Evolutionary conservation across 2,888 invertebrate genomes (phyloP), one percentile per base, ranked within the genome.

Genomic region (Pyralis farinalis): DNA sequence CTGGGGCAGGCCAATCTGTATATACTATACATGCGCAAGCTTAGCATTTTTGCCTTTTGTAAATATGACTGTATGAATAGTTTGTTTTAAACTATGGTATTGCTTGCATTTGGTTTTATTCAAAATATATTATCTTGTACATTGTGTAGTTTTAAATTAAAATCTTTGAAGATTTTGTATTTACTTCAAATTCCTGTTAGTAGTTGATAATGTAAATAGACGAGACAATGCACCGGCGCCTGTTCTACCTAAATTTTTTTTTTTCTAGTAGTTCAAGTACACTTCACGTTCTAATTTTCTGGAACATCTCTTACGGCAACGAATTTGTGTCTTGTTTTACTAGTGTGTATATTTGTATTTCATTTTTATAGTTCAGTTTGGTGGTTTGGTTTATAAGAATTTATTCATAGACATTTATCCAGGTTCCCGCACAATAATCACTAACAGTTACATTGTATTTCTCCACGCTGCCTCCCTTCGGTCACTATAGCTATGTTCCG

Each of bases 401-500:
- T 45, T 47, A 37, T 16, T n/a, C 16, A 16, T 16, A 16, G 4
- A 48, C 48, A 51, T 46, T 45, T 49, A 31, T 49, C 50, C n/a
- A 2, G 49, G 57, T 41, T 36, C 43, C 44, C 56, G 72, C 75
- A 79, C 76, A 55, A 49, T 55, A 31, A 44, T 55, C 61, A 80
- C 76, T 80, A 77, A 79, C 67, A 58, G 40, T 50, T 54, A 53
- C 63, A 58, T 70, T 68, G 47, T 77, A 59, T 72, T 71, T 71
- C 70, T 76, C 69, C 82, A 90, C 87, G 90, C 90, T 90, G 87
- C 90, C 80, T 71, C 63, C 67, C 56, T 55, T 65, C 64, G 79
- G 74, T 73, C 78, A 76, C 81, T 70, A 58, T 84, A 89, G 90
- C 74, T 90, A 90, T 84, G 77, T 90, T 69, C 88, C 90, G 78